Evolutionary conservation across 2,888 invertebrate species (phyloP).

Genomic region (Platypus cylindrus): DNA sequence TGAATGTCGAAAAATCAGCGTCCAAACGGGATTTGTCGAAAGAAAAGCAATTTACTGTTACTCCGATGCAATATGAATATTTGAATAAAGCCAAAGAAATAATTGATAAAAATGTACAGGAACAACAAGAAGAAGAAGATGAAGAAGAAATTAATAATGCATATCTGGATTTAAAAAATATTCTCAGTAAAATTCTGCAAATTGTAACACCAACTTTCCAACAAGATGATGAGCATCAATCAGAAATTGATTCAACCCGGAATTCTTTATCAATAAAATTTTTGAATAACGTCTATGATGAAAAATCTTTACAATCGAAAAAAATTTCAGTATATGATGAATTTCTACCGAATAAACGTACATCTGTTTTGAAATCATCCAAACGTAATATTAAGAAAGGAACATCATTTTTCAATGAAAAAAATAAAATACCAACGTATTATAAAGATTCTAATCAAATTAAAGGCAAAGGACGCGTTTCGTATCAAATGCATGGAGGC

Average conservation of each 20-base stretch:
- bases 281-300: not conserved
- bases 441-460: conserved; percentile 19
- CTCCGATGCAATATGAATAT: conserved; percentile 17
- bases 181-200: conserved; percentile 10
- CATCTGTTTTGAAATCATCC: not conserved
- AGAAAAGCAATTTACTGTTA: conserved; percentile 9
- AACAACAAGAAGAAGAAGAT: no score
- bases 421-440: conserved; percentile 14
- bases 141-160: conserved; percentile 13
- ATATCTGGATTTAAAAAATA: conserved; percentile 14
- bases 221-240: not conserved
- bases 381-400: no score
- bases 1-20: not conserved
- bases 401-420: not conserved
- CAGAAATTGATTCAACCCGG: not conserved
- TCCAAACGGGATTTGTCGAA: conserved; percentile 6
- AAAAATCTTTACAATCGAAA: no score
- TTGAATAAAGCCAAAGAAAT: conserved; percentile 17
- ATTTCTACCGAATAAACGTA: not conserved
- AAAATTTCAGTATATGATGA: no score
- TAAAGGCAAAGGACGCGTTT: conserved; percentile 54
- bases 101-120: no score
- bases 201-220: not conserved
- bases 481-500: conserved; percentile 63
- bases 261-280: not conserved